Evolutionary conservation across 2,888 invertebrate genomes (phyloP).

Genomic region (Byasa hedistus): DNA sequence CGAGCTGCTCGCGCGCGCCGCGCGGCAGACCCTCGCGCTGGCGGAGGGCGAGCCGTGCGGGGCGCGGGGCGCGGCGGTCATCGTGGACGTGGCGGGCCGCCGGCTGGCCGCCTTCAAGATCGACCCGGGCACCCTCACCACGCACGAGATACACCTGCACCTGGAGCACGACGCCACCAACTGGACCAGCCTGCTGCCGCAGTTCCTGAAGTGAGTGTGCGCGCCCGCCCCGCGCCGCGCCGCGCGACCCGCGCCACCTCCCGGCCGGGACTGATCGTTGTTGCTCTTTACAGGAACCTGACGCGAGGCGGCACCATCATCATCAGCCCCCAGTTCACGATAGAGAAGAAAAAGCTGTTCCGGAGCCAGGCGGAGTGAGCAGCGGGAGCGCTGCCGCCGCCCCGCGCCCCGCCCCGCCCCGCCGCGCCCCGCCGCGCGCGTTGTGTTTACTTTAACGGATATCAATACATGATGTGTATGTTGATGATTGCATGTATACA

Average conservation of each 20-base stretch:
- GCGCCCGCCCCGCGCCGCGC: not conserved
- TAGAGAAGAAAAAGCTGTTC: constrained; percentile 95
- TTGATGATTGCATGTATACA: constrained; percentile 63
- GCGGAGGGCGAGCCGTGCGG: constrained; percentile 95
- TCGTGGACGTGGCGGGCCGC: constrained; percentile 89
- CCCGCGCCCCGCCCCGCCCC: no score
- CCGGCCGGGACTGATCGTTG: constrained; percentile 30
- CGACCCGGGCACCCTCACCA: constrained; percentile 92
- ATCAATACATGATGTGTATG: constrained; percentile 77
- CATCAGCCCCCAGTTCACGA: constrained; percentile 92
- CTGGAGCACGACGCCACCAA: constrained; percentile 91
- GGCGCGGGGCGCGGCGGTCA: constrained; percentile 91
- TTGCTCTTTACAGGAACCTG: constrained; percentile 83
- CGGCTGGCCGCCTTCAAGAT: constrained; percentile 90
- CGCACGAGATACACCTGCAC: constrained; percentile 93
- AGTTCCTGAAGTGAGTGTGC: constrained; percentile 91
- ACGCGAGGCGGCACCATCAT: constrained; percentile 92
- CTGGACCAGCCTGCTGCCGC: constrained; percentile 93
- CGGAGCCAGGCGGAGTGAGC: constrained; percentile 83
- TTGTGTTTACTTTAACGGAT: constrained; percentile 75
- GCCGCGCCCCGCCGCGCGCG: constrained; percentile 67
- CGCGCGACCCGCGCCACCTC: not conserved
- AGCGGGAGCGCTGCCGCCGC: no score
- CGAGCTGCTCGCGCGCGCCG: constrained; percentile 88
- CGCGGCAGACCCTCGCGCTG: constrained; percentile 88